phyloP scores from a whole-genome alignment of 2,888 invertebrate species.

The Apodemia mormo region DNA sequence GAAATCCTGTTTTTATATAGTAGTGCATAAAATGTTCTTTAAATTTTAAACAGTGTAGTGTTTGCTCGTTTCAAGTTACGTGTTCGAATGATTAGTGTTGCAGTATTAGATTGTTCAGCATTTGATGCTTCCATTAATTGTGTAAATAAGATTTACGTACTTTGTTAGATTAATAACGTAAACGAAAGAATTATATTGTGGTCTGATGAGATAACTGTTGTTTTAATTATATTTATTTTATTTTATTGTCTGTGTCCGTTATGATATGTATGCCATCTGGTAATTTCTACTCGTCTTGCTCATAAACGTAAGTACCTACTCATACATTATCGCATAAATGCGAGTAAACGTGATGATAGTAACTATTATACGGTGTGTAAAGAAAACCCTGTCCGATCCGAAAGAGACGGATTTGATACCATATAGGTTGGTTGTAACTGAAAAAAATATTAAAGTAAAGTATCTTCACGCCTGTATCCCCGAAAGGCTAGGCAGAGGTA shows the following conservation, averaged over 20 bases:
- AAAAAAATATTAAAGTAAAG: no score
- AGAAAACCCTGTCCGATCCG: no score
- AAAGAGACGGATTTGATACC: no score
- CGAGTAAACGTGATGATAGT: no score
- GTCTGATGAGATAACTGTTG: slow-evolving; percentile 52
- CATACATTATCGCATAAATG: no score
- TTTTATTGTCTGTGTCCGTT: not conserved
- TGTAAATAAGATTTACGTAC: slow-evolving; percentile 75
- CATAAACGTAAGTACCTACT: no score
- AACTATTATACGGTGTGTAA: no score
- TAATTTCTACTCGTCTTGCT: no score
- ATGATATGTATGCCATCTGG: no score
- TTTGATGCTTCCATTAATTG: slow-evolving; percentile 69
- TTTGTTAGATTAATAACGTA: slow-evolving; percentile 70
- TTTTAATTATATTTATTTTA: slow-evolving; percentile 53
- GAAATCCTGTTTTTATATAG: slow-evolving; percentile 25
- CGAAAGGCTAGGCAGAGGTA: no score
- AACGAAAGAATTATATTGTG: slow-evolving; percentile 71
- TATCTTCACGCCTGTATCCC: no score
- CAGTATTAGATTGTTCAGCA: slow-evolving; percentile 67
- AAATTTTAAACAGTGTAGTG: slow-evolving; percentile 32
- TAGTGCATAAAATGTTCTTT: slow-evolving; percentile 34
- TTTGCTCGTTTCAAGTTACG: slow-evolving; percentile 36
- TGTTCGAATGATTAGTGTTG: slow-evolving; percentile 49
- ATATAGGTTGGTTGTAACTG: no score